Evolutionary conservation across 2,113 vertebrate genomes (phyloP).

Genomic region (Crotalus viridis): DNA sequence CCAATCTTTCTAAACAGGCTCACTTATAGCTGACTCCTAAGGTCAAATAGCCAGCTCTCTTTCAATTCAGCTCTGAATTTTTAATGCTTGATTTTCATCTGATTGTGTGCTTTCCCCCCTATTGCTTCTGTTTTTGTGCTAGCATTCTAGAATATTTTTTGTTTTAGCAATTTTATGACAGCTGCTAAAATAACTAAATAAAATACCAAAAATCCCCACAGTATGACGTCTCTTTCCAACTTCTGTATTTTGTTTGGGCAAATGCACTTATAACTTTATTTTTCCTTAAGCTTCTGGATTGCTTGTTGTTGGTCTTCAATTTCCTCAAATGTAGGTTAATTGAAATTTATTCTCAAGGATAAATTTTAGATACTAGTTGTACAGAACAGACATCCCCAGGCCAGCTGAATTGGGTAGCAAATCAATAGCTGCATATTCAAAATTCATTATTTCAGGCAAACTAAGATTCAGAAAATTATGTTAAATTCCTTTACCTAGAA

Average conservation of each 20-base stretch:
- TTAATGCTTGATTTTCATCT: neutral
- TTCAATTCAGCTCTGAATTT: neutral
- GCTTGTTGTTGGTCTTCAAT: neutral
- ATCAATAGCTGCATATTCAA: neutral
- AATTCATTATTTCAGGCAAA: neutral
- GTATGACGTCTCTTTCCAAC: neutral
- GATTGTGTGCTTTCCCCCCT: neutral
- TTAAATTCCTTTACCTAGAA: neutral
- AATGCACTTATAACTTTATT: neutral
- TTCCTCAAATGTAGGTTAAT: neutral
- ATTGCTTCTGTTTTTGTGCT: neutral
- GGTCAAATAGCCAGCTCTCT: neutral
- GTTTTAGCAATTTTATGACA: neutral
- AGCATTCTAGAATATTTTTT: neutral
- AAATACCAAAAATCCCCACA: neutral
- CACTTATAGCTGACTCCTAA: neutral
- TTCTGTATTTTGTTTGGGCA: neutral
- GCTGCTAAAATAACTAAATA: neutral
- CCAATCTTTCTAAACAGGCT: neutral
- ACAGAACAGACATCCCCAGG: neutral
- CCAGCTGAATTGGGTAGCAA: neutral
- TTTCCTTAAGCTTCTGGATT: neutral
- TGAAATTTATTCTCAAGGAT: neutral
- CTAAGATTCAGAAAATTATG: conserved; percentile 10
- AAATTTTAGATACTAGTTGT: neutral